Evolutionary conservation across 1,140 invertebrate species (phyloP).

Genomic region (Formica selysi): DNA sequence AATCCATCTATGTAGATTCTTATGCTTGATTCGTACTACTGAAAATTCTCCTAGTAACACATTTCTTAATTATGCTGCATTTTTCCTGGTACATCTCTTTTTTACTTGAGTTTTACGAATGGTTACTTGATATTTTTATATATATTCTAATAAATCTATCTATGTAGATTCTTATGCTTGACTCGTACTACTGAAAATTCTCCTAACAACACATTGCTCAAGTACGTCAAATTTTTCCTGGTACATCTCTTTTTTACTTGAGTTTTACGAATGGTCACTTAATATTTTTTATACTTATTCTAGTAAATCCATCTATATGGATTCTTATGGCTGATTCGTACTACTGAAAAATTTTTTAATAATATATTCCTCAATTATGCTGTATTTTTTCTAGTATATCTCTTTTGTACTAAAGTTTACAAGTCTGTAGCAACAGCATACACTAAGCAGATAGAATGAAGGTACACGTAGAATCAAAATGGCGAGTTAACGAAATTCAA

Average conservation of each 20-base stretch:
- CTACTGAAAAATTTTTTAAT: not conserved
- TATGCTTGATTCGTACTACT: not conserved
- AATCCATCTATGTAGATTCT: not conserved
- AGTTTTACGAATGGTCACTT: no score
- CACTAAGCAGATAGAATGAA: not conserved
- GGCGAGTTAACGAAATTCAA: constrained; percentile 60
- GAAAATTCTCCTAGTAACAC: not conserved
- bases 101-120: not conserved
- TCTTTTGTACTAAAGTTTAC: not conserved
- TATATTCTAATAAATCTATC: not conserved
- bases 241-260: not conserved
- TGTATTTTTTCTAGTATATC: not conserved
- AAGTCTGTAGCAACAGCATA: not conserved
- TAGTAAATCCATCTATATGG: not conserved
- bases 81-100: not conserved
- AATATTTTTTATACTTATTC: no score
- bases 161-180: not conserved
- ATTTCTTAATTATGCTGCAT: not conserved
- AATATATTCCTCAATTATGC: no score
- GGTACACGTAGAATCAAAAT: not conserved
- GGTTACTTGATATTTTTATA: no score
- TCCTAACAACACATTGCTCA: not conserved
- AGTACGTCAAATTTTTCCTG: not conserved
- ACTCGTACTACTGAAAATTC: not conserved
- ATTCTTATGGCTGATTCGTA: not conserved